Evolutionary conservation across 2,797 vertebrate species (phyloP).

Genomic region (Sus cebifrons): DNA sequence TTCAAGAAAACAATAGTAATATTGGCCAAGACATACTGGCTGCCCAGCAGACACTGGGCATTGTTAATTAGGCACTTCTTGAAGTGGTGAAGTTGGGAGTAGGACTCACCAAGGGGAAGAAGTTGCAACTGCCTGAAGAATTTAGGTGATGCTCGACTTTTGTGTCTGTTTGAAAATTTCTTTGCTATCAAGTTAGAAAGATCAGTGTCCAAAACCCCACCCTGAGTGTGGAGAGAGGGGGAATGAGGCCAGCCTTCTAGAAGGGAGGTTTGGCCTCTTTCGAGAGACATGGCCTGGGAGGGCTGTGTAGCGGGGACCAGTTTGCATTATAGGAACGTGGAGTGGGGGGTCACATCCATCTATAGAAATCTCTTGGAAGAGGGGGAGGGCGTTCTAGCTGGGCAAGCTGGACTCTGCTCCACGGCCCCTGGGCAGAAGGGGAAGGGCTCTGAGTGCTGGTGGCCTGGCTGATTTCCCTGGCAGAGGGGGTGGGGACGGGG

Average conservation of each 20-base stretch:
- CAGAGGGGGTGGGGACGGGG: no score
- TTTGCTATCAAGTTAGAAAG: not conserved
- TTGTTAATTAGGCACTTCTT: not conserved
- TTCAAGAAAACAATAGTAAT: not conserved
- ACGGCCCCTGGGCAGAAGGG: not conserved
- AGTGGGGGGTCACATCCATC: not conserved
- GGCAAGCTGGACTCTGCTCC: not conserved
- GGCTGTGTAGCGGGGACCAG: not conserved
- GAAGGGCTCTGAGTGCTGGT: not conserved
- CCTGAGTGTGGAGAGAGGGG: accelerated
- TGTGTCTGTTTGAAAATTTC: not conserved
- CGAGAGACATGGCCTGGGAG: not conserved
- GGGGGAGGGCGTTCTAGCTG: not conserved
- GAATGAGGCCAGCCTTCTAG: not conserved
- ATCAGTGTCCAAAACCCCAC: not conserved
- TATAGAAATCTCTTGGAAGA: not conserved
- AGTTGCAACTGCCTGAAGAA: not conserved
- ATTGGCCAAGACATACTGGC: not conserved
- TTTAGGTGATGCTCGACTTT: not conserved
- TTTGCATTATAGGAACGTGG: not conserved
- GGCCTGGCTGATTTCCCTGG: not conserved
- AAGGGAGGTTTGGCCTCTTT: not conserved
- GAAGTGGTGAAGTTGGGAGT: not conserved
- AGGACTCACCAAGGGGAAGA: not conserved
- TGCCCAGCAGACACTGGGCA: not conserved